Conservation (phyloP, 2,888 invertebrate species). For the Mellilla xanthometata region DNA sequence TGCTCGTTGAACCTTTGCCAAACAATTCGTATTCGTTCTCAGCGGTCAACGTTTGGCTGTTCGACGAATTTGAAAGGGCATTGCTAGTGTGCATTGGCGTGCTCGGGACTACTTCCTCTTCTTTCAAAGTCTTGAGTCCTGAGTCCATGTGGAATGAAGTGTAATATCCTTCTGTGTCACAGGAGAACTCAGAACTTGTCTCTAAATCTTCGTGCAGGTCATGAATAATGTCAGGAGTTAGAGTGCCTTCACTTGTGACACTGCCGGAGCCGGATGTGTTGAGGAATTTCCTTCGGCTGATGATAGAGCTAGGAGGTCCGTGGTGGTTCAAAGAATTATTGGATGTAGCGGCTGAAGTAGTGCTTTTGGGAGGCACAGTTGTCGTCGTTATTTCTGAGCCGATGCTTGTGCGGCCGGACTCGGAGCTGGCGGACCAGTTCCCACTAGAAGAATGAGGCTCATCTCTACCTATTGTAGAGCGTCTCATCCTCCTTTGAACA, state of each 20-base stretch:
- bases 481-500: slow-evolving; percentile 86
- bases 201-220: slow-evolving; percentile 92
- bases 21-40: slow-evolving; percentile 96
- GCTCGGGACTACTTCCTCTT: slow-evolving; percentile 84
- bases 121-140: slow-evolving; percentile 92
- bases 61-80: slow-evolving; percentile 86
- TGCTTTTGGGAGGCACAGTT: slow-evolving; percentile 87
- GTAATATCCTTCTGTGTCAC: slow-evolving; percentile 98
- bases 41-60: slow-evolving; percentile 87
- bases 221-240: slow-evolving; percentile 91
- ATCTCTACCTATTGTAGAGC: slow-evolving; percentile 87
- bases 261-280: slow-evolving; percentile 92
- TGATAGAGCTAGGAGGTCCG: slow-evolving; percentile 86
- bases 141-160: slow-evolving; percentile 99
- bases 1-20: slow-evolving; percentile 95
- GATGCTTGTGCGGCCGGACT: slow-evolving; percentile 92
- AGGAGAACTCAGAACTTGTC: slow-evolving; percentile 95
- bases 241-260: slow-evolving; percentile 92
- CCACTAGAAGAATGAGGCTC: slow-evolving; percentile 95
- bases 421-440: slow-evolving; percentile 97
- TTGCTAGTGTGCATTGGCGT: slow-evolving; percentile 88
- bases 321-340: slow-evolving; percentile 86
- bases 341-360: slow-evolving; percentile 86
- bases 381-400: slow-evolving; percentile 90
- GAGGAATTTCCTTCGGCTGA: slow-evolving; percentile 85